Base-by-base conservation (phyloP, 2,113 vertebrate genomes). In the Triplophysa rosa region DNA sequence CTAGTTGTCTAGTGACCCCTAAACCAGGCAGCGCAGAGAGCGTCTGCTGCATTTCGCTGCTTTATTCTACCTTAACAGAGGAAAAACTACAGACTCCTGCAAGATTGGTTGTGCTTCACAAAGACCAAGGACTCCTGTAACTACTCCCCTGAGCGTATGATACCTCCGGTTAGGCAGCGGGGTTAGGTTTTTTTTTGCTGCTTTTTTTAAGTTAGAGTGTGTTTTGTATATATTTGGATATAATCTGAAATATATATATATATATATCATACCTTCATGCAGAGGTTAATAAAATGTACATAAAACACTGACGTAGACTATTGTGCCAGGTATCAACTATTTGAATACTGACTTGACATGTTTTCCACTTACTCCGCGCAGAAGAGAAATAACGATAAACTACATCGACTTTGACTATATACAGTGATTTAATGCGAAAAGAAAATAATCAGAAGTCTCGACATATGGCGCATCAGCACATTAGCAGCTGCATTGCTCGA, bases 401-500 rank as follows among this genome's bases (percentile, higher is more conserved):
- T 76, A 29, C 61, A 47, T 26, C 11, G 14, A 13, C 42, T 63
- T 45, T 14, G 17, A 47, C 23, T 54, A 76, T 52, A 76, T 65
- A 65, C 62, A 52, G 26, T 17, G 42, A 70, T 72, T 58, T 24
- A 69, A 42, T 78, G 70, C 79, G 40, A 77, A 64, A 33, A 49
- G 21, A 42, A 11, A 62, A 74, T 54, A 61, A 10, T 14, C 72
- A 70, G 14, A 65, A 64, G 29, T 40, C 19, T 66, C 29, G 21
- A 69, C 61, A 62, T n/a, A 19, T 47, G 63, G 67, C 69, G 61
- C 82, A 16, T 67, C 56, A 78, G 79, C 69, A 79, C 74, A 42
- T 73, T 81, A 84, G 86, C 82, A 85, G 84, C 82, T 83, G 68
- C 78, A 29, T 67, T 74, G 72, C 79, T 21, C 70, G 74, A 80